Evolutionary conservation across 2,113 vertebrate genomes (phyloP).

Genomic region (Manacus vitellinus): DNA sequence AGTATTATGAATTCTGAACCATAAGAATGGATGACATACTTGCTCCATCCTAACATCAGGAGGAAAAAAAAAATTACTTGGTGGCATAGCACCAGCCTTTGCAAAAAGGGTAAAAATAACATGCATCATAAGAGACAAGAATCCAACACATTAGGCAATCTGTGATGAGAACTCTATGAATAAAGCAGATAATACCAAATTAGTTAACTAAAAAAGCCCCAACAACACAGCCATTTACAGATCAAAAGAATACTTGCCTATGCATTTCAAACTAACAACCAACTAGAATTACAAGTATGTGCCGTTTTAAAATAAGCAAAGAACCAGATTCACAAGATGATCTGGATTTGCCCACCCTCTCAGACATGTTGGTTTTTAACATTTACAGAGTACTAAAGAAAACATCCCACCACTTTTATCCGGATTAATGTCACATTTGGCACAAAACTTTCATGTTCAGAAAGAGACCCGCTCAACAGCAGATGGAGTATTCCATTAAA

Average conservation of each 20-base stretch:
- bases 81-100: constrained; percentile 21
- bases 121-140: constrained; percentile 1
- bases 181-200: background rate
- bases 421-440: constrained; percentile 8
- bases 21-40: constrained; percentile 5
- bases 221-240: background rate
- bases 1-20: background rate
- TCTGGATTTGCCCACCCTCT: constrained; percentile 7
- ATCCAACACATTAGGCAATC: background rate
- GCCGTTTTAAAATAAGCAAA: background rate
- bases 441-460: background rate
- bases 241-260: background rate
- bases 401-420: background rate
- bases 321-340: background rate
- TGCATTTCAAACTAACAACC: background rate
- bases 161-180: background rate
- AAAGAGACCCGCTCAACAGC: constrained; percentile 26
- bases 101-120: constrained; percentile 46
- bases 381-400: background rate
- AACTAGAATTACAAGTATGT: background rate
- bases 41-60: background rate
- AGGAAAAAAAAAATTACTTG: background rate
- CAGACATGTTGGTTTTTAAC: background rate
- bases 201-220: background rate
- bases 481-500: constrained; percentile 47